Base-by-base conservation (phyloP, 2,113 vertebrate species). In the Hylia prasina region DNA sequence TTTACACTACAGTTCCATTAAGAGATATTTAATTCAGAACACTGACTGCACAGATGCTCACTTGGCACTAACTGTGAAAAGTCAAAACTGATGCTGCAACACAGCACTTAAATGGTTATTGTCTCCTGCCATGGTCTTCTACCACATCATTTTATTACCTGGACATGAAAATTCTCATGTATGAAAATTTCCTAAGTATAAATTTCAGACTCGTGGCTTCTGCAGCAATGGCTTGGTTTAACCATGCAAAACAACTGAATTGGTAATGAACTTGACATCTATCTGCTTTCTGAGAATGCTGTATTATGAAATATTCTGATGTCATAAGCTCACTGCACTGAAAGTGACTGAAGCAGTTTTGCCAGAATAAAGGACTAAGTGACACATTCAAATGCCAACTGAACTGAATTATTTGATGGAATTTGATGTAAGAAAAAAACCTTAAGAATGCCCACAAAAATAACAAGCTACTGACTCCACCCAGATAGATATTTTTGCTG, bases 241-340 rank as follows among this genome's bases (percentile, higher is more conserved):
- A 84, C 2, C 16, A 63, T 45, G 47, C 35, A 83, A 94, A 95
- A 75, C 42, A 90, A 91, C 9, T 76, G 44, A 91, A 91, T 1
- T 66, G 47, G 86, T 60, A 61, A 93, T 93, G 61, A 88, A 94
- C 57, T 2, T 94, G 53, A 85, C 69, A 95, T 79, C 93, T 92
- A 95, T 79, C 93, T 92, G 35, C 73, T 95, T 94, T 82, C 84
- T 90, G 45, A 96, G 57, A 22, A 87, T 64, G 50, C 22, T 87
- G 24, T 35, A 51, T 45, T 63, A 60, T 20, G 42, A 58, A 96
- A 88, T 60, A 42, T 48, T 90, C 60, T 88, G 64, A 91, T 68
- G 71, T 24, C 69, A 84, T 70, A 95, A 84, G 23, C 58, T 90
- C 8, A 22, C 60, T 92, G 53, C 89, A 79, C 79, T 90, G 76